phyloP scores from a whole-genome alignment of 2,888 invertebrate species.

The Molanna angustata region DNA sequence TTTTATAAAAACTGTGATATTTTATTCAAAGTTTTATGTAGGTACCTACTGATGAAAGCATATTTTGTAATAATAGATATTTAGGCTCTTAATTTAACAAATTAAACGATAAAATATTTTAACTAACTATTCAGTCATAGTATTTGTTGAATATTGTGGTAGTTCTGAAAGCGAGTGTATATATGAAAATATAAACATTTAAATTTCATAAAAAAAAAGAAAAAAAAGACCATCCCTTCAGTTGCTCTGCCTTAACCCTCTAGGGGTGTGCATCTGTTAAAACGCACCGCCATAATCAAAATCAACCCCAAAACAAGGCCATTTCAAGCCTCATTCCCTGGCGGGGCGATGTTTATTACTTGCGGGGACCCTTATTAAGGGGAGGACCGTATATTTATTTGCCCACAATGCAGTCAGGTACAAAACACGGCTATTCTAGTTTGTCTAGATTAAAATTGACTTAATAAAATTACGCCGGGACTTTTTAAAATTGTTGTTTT shows the following conservation, averaged over 20 bases:
- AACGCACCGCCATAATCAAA: conserved; percentile 31
- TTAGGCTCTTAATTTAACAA: no score
- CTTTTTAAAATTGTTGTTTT: conserved; percentile 19
- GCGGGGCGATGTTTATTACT: conserved; percentile 20
- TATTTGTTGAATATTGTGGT: no score
- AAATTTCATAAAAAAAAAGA: neutral
- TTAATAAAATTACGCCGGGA: conserved; percentile 18
- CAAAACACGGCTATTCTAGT: conserved; percentile 11
- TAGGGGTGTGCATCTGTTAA: conserved; percentile 24
- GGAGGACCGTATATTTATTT: conserved; percentile 10
- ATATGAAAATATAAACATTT: no score
- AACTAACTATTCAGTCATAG: no score
- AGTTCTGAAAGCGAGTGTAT: no score
- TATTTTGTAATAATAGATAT: no score
- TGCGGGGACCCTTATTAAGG: conserved; percentile 3
- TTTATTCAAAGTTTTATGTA: no score
- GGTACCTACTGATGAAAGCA: no score
- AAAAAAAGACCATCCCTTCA: conserved; percentile 3
- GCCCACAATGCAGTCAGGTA: conserved; percentile 8
- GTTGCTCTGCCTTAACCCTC: neutral
- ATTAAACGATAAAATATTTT: no score
- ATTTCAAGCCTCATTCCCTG: conserved; percentile 33
- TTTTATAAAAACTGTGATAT: no score
- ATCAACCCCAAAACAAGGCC: conserved; percentile 33
- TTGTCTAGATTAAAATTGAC: conserved; percentile 17